Evolutionary conservation across 2,113 vertebrate genomes (phyloP).

Genomic region (Grus americana): DNA sequence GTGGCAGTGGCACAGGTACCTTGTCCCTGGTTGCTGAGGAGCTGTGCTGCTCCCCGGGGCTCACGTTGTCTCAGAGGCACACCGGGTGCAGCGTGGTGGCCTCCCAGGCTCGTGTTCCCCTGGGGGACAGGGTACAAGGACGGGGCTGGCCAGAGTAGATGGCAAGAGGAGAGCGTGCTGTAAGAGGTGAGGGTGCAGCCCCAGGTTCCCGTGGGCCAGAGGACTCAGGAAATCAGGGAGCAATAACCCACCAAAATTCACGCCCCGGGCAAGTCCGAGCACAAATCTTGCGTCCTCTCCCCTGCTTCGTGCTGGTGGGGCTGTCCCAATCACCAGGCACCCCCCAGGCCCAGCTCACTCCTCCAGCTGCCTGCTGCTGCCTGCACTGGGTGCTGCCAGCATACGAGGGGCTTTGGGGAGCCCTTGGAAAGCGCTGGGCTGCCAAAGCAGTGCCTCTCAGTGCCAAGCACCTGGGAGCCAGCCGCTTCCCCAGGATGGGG

Average conservation of each 20-base stretch:
- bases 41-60: not conserved
- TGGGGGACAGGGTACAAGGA: not conserved
- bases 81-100: not conserved
- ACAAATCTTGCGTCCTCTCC: not conserved
- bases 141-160: not conserved
- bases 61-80: not conserved
- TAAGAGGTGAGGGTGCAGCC: not conserved
- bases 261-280: not conserved
- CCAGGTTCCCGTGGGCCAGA: not conserved
- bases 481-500: not conserved
- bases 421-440: not conserved
- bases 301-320: not conserved
- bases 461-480: not conserved
- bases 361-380: not conserved
- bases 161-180: not conserved
- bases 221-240: not conserved
- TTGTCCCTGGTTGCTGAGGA: not conserved
- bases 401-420: not conserved
- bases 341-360: not conserved
- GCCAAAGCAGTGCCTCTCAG: not conserved
- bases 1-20: not conserved
- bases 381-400: not conserved
- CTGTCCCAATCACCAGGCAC: not conserved
- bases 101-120: not conserved
- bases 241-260: not conserved